Evolutionary conservation across 1,140 invertebrate species (phyloP).

Genomic region (Tenebrio molitor): DNA sequence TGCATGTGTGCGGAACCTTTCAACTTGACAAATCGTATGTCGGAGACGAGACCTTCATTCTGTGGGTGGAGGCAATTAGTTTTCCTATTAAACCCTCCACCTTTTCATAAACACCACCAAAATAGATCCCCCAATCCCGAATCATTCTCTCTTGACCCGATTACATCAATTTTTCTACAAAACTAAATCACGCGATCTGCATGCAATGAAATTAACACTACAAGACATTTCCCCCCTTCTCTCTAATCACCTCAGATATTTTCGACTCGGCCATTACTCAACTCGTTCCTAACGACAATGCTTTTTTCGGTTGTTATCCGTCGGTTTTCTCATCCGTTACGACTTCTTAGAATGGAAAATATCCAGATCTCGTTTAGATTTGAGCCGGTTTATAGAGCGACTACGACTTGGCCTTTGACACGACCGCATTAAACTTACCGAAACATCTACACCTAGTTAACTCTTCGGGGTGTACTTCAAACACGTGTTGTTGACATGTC

Average conservation of each 20-base stretch:
- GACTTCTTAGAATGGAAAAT: conserved; percentile 46
- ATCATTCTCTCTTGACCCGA: not conserved
- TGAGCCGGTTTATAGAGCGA: conserved; percentile 46
- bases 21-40: conserved; percentile 65
- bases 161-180: too few species aligned
- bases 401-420: conserved; percentile 51
- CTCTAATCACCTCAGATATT: too few species aligned
- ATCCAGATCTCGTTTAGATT: conserved; percentile 54
- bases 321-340: conserved; percentile 45
- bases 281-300: conserved; percentile 13
- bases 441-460: conserved; percentile 52
- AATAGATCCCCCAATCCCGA: conserved; percentile 30
- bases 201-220: too few species aligned
- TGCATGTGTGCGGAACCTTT: conserved; percentile 67
- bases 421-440: conserved; percentile 49
- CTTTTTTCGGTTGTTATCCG: conserved; percentile 28
- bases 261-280: conserved; percentile 7
- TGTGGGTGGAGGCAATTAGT: conserved; percentile 60
- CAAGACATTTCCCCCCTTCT: too few species aligned
- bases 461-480: conserved; percentile 33
- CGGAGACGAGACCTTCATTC: conserved; percentile 55
- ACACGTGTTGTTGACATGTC: conserved; percentile 49
- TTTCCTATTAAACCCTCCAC: conserved; percentile 50
- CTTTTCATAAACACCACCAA: conserved; percentile 44
- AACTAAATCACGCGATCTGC: too few species aligned